Conservation (phyloP, 1,140 invertebrate genomes). For the Ceratina calcarata region DNA sequence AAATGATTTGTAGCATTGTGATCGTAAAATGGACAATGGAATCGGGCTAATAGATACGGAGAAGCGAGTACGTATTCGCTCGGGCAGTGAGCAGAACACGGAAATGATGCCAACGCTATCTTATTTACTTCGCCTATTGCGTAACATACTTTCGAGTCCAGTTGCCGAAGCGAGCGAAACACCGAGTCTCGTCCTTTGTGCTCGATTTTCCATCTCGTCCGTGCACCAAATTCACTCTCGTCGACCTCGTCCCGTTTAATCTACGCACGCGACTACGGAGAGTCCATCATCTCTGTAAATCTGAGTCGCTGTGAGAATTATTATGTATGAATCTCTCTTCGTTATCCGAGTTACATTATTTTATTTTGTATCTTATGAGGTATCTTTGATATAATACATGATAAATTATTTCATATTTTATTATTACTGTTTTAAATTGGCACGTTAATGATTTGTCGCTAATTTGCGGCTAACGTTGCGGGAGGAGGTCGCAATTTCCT, state of each 20-base stretch:
- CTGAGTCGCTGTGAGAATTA: too few relatives aligned
- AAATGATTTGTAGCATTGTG: too few relatives aligned
- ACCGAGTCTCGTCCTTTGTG: slow-evolving; percentile 27
- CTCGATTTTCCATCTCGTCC: slow-evolving; percentile 29
- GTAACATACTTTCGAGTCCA: slow-evolving; percentile 74
- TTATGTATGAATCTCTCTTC: too few relatives aligned
- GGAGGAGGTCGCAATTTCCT: slow-evolving; percentile 13
- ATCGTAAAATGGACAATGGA: slow-evolving; percentile 4
- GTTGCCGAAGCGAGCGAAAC: slow-evolving; percentile 56
- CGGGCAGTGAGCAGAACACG: slow-evolving; percentile 66
- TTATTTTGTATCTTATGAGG: too few relatives aligned
- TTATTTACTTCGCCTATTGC: slow-evolving; percentile 66
- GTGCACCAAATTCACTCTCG: neutral
- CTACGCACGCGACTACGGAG: too few relatives aligned
- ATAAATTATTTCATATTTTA: too few relatives aligned
- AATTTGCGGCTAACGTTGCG: slow-evolving; percentile 9
- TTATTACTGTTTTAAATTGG: too few relatives aligned
- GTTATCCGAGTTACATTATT: too few relatives aligned
- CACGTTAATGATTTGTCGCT: neutral
- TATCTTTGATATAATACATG: too few relatives aligned
- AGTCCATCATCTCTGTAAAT: too few relatives aligned
- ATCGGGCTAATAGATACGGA: neutral
- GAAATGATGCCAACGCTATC: slow-evolving; percentile 73
- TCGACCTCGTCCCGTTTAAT: neutral
- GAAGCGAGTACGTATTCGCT: slow-evolving; percentile 29